Conservation (phyloP, 2,888 invertebrate genomes). For the Nymphalis polychloros region DNA sequence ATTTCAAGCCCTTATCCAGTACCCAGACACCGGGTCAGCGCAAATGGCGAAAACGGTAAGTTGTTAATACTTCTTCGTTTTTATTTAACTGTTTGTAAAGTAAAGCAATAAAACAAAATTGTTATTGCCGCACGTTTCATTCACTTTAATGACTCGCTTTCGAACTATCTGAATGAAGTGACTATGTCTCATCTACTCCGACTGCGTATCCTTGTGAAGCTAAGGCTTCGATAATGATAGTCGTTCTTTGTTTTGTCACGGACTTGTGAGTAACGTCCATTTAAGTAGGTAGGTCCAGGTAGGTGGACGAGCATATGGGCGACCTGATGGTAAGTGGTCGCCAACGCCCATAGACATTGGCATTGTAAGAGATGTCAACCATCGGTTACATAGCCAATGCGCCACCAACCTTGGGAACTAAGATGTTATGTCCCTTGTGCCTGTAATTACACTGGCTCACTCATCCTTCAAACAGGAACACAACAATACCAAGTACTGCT, state of each 20-base stretch:
- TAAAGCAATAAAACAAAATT: constrained; percentile 75
- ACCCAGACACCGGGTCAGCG: constrained; percentile 97
- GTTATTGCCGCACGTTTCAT: constrained; percentile 73
- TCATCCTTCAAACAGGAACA: too few relatives aligned
- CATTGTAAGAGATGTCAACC: too few relatives aligned
- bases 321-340: too few relatives aligned
- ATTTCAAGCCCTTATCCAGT: constrained; percentile 99
- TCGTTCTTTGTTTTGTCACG: constrained; percentile 36
- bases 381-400: too few relatives aligned
- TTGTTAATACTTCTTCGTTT: constrained; percentile 71
- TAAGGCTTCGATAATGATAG: constrained; percentile 49
- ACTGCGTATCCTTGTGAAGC: constrained; percentile 30
- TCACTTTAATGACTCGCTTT: constrained; percentile 73
- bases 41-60: constrained; percentile 97
- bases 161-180: constrained; percentile 71
- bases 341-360: too few relatives aligned
- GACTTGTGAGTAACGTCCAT: constrained; percentile 10
- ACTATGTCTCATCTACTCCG: constrained; percentile 52
- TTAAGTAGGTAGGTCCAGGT: too few relatives aligned
- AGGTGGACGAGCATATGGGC: too few relatives aligned
- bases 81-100: constrained; percentile 73
- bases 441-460: too few relatives aligned
- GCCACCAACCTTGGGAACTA: too few relatives aligned
- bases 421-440: too few relatives aligned
- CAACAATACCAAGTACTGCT: too few relatives aligned